phyloP scores from a whole-genome alignment of 2,888 invertebrate genomes.

The Lycocerus yunnanus region DNA sequence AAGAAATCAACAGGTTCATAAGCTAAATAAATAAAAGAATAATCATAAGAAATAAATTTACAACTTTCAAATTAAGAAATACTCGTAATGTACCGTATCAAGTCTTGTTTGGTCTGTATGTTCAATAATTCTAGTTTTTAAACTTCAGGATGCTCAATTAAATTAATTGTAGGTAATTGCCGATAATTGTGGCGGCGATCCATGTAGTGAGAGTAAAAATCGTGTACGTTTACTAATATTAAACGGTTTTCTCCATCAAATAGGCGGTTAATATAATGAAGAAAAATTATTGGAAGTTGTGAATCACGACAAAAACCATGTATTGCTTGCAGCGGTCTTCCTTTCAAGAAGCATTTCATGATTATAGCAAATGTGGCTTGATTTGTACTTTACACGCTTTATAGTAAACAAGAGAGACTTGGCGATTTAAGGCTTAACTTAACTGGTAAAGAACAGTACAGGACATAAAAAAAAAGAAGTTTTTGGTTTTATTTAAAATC shows the following conservation, averaged over 20 bases:
- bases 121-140: neutral
- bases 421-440: no score
- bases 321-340: neutral
- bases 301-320: neutral
- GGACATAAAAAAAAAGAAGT: no score
- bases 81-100: neutral
- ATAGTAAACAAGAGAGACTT: no score
- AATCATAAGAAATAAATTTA: neutral
- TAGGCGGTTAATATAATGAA: neutral
- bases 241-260: neutral
- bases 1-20: neutral
- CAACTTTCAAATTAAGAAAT: neutral
- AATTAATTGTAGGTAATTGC: neutral
- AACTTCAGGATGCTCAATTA: neutral
- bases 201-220: neutral
- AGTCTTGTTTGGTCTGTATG: neutral
- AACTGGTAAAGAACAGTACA: no score
- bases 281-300: neutral
- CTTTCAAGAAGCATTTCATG: neutral
- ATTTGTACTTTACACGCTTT: no score
- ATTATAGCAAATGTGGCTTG: neutral
- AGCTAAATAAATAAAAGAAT: neutral
- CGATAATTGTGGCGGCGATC: neutral
- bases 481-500: no score
- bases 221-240: neutral